Evolutionary conservation across 2,797 vertebrate genomes (phyloP).

Genomic region (Peromyscus eremicus): DNA sequence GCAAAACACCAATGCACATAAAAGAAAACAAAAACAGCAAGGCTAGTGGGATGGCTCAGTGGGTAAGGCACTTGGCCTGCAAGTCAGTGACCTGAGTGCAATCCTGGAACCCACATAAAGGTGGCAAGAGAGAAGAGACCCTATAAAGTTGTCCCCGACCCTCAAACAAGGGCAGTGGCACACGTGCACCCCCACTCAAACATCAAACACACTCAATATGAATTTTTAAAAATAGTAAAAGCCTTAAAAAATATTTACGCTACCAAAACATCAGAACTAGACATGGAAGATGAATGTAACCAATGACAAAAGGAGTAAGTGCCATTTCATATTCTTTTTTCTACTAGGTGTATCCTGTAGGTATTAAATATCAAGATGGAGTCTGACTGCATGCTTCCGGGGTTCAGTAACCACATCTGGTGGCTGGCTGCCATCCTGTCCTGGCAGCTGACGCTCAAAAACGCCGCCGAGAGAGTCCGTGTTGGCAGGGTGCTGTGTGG

Average conservation of each 20-base stretch:
- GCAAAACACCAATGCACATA: no score
- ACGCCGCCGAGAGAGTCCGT: not conserved
- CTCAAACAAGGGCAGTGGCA: not conserved
- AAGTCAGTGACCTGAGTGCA: not conserved
- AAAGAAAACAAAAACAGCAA: not conserved
- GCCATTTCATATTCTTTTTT: not conserved
- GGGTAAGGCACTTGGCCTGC: no score
- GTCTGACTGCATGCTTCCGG: no score
- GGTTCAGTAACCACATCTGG: not conserved
- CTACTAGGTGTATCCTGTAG: not conserved
- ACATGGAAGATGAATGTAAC: constrained; percentile 12
- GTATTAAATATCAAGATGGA: accelerated
- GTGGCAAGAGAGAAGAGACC: not conserved
- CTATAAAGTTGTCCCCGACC: not conserved
- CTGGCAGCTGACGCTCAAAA: not conserved
- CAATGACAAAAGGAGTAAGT: not conserved
- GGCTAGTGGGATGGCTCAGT: not conserved
- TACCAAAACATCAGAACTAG: not conserved
- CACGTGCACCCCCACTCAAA: not conserved
- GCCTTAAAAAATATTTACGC: not conserved
- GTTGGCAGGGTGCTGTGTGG: not conserved
- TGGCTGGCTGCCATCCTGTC: not conserved
- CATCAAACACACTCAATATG: not conserved
- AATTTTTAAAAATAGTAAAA: not conserved
- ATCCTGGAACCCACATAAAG: not conserved